Percentiles rank a stretch among this genome's conserved stretches.
Conservation (phyloP, 2,888 invertebrate species). For the Caenorhabditis sp. region DNA sequence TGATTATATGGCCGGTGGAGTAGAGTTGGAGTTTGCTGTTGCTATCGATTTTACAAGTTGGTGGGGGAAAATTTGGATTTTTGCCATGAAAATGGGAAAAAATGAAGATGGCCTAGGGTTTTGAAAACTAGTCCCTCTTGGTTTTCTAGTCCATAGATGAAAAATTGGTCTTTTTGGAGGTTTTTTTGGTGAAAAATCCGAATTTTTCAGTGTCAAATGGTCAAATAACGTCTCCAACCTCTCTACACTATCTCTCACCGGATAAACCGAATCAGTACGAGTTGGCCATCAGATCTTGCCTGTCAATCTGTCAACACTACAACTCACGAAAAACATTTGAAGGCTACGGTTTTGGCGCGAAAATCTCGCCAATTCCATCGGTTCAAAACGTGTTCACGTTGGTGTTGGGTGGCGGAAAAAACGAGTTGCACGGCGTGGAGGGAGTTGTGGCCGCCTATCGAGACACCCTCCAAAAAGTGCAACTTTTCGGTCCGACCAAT, state of each 20-base stretch:
- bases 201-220: slow-evolving; percentile 73
- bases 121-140: too few species aligned
- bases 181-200: too few species aligned
- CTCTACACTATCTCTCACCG: slow-evolving; percentile 72
- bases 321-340: slow-evolving; percentile 74
- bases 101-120: too few species aligned
- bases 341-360: slow-evolving; percentile 75
- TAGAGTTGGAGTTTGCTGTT: slow-evolving; percentile 73
- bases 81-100: too few species aligned
- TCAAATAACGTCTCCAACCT: slow-evolving; percentile 70
- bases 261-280: slow-evolving; percentile 74
- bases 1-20: slow-evolving; percentile 75
- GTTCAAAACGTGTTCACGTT: slow-evolving; percentile 75
- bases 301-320: slow-evolving; percentile 64
- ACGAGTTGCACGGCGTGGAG: slow-evolving; percentile 72
- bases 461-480: slow-evolving; percentile 71
- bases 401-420: slow-evolving; percentile 40
- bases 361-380: slow-evolving; percentile 73
- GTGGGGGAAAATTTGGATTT: too few species aligned
- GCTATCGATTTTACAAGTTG: slow-evolving; percentile 73
- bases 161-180: too few species aligned
- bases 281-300: slow-evolving; percentile 69
- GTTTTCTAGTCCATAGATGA: too few species aligned
- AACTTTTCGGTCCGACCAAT: slow-evolving; percentile 76
- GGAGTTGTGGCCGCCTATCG: slow-evolving; percentile 75